These are phyloP conservation scores for Drosophila conformis DNA, from an alignment of 2,888 invertebrate genomes.

Conservation along the genomic window DNA sequence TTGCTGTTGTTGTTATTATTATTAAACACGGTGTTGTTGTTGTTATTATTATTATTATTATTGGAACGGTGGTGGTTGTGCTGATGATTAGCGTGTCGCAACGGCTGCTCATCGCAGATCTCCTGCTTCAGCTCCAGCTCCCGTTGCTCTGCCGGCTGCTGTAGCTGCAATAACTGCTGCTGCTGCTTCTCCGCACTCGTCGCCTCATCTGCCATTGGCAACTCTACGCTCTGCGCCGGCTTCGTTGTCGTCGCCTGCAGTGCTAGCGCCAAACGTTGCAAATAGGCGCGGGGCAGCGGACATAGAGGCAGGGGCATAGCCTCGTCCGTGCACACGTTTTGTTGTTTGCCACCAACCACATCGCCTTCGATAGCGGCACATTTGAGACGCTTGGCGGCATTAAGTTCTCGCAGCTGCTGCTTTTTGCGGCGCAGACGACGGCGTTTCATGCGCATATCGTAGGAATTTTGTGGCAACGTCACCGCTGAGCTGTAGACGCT, in stretches of 20 bases:
- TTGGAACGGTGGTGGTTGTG: slow-evolving; percentile 73
- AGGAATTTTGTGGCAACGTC: slow-evolving; percentile 61
- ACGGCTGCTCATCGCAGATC: slow-evolving; percentile 50
- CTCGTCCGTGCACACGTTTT: slow-evolving; percentile 8
- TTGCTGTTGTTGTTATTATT: slow-evolving; percentile 73
- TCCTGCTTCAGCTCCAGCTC: slow-evolving; percentile 61
- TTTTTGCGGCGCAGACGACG: slow-evolving; percentile 65
- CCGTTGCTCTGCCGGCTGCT: slow-evolving; percentile 44
- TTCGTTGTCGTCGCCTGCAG: slow-evolving; percentile 47
- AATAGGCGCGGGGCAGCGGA: slow-evolving; percentile 67
- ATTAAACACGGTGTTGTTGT: slow-evolving; percentile 77
- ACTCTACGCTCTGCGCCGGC: not conserved
- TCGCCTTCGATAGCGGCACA: slow-evolving; percentile 30
- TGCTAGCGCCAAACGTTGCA: slow-evolving; percentile 74
- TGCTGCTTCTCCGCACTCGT: slow-evolving; percentile 18
- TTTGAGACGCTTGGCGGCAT: slow-evolving; percentile 72
- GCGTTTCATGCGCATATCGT: slow-evolving; percentile 61
- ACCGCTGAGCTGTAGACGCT: slow-evolving; percentile 75
- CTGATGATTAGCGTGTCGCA: slow-evolving; percentile 70
- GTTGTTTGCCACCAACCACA: slow-evolving; percentile 1
- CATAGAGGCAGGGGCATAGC: slow-evolving; percentile 37
- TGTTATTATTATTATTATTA: slow-evolving; percentile 56
- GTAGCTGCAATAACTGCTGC: slow-evolving; percentile 5
- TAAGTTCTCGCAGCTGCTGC: slow-evolving; percentile 58
- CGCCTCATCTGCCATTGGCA: not conserved